phyloP scores from a whole-genome alignment of 2,797 vertebrate species.

The Delichon dasypus region DNA sequence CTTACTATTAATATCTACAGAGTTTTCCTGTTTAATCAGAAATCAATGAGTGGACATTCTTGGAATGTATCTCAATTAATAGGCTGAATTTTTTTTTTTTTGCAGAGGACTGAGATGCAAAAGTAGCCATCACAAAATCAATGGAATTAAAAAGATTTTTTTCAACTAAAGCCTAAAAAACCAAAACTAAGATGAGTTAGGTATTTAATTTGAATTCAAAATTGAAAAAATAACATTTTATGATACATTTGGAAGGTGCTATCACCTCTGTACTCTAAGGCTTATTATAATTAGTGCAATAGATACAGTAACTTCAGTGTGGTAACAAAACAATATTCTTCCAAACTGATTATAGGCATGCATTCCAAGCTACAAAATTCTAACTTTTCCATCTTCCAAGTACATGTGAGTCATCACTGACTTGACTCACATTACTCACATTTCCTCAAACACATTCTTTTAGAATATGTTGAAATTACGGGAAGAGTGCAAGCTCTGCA shows the following conservation, averaged over 20 bases:
- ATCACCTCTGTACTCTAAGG: neutral
- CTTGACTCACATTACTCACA: conserved; percentile 71
- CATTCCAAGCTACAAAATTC: conserved; percentile 51
- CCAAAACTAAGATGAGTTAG: neutral
- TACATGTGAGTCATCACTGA: conserved; percentile 74
- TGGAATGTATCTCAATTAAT: neutral
- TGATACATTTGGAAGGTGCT: neutral
- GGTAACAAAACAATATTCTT: conserved; percentile 16
- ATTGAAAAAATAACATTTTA: neutral
- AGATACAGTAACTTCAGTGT: conserved; percentile 22
- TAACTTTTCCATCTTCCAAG: conserved; percentile 68
- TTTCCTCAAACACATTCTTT: conserved; percentile 78
- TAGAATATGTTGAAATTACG: conserved; percentile 73
- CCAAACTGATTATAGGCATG: conserved; percentile 33
- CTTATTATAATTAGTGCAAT: conserved; percentile 4
- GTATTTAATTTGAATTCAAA: neutral
- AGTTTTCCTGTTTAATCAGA: neutral
- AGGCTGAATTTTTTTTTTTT: neutral
- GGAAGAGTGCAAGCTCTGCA: conserved; percentile 73
- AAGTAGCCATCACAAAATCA: neutral
- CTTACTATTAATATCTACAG: neutral
- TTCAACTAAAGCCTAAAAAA: neutral
- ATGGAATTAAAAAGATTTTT: neutral
- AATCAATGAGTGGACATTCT: neutral
- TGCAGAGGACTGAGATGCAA: neutral